phyloP scores from a whole-genome alignment of 1,140 invertebrate genomes.

The Thrips palmi region DNA sequence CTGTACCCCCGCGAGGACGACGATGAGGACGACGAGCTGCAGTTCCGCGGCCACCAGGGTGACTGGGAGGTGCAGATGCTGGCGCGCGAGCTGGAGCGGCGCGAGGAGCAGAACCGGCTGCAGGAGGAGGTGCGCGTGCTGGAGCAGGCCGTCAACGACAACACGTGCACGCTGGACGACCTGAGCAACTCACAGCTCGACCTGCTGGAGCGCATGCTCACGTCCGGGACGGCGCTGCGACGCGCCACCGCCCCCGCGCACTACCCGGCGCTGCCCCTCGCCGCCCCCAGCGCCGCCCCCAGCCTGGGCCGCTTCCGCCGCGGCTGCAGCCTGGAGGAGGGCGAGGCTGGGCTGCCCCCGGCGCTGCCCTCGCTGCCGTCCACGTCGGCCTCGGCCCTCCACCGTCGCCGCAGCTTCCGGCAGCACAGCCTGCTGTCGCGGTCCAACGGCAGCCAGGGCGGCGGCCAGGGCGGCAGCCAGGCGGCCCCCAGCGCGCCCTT shows the following conservation, averaged over 20 bases:
- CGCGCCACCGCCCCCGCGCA: neutral
- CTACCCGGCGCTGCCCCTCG: neutral
- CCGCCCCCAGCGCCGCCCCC: neutral
- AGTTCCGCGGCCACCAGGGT: slow-evolving; percentile 27
- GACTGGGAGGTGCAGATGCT: slow-evolving; percentile 66
- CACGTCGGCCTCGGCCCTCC: neutral
- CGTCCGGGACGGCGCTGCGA: slow-evolving; percentile 5
- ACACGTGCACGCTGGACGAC: slow-evolving; percentile 2
- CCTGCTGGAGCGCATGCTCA: slow-evolving; percentile 9
- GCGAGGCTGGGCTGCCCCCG: neutral
- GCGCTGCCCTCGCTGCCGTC: neutral
- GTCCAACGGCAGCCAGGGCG: too few relatives aligned
- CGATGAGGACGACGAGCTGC: slow-evolving; percentile 20
- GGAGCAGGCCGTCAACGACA: neutral
- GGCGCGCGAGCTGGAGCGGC: slow-evolving; percentile 36
- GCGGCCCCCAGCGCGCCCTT: too few relatives aligned
- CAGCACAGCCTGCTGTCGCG: neutral
- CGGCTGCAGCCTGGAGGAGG: neutral
- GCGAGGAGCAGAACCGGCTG: slow-evolving; percentile 23
- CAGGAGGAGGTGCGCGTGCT: neutral
- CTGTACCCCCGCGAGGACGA: slow-evolving; percentile 16
- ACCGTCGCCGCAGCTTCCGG: neutral
- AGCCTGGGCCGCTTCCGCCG: neutral
- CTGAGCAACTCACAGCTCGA: slow-evolving; percentile 2
- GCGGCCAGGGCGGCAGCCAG: too few relatives aligned